phyloP scores from a whole-genome alignment of 2,888 invertebrate genomes.

The Tryphoninae sp. region DNA sequence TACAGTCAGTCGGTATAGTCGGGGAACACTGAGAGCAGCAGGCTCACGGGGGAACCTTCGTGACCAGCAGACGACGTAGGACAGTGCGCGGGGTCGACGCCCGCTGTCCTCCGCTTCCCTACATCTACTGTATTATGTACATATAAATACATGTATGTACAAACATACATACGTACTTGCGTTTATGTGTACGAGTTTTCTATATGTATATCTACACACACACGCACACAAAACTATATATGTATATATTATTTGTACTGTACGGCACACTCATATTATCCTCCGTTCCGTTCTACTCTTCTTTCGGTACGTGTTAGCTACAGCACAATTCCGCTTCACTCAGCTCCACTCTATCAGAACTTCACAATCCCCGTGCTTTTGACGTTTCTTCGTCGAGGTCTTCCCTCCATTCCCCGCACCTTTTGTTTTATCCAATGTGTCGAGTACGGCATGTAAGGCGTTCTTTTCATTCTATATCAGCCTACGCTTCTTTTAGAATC shows the following conservation, averaged over 20 bases:
- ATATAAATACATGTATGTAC: slow-evolving; percentile 19
- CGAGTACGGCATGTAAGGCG: slow-evolving; percentile 7
- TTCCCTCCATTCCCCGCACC: slow-evolving; percentile 31
- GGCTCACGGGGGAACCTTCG: slow-evolving; percentile 58
- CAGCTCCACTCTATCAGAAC: slow-evolving; percentile 57
- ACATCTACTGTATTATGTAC: slow-evolving; percentile 60
- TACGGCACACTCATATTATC: slow-evolving; percentile 52
- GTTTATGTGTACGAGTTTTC: slow-evolving; percentile 11
- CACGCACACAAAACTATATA: slow-evolving; percentile 27
- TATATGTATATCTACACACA: slow-evolving; percentile 31
- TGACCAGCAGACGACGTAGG: slow-evolving; percentile 71
- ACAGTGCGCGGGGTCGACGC: slow-evolving; percentile 76
- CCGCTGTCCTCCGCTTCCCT: slow-evolving; percentile 71
- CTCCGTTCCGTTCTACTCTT: slow-evolving; percentile 51
- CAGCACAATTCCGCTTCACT: slow-evolving; percentile 59
- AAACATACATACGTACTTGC: slow-evolving; percentile 8
- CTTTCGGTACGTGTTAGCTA: slow-evolving; percentile 51
- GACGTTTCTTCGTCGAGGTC: slow-evolving; percentile 62
- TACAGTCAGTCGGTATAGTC: slow-evolving; percentile 57
- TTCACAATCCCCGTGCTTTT: slow-evolving; percentile 58
- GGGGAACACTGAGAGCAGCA: slow-evolving; percentile 59
- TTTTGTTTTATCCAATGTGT: slow-evolving; percentile 47
- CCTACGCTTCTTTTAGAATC: not conserved
- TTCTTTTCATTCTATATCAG: slow-evolving; percentile 24
- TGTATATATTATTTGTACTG: slow-evolving; percentile 38